Evolutionary conservation across 1,140 invertebrate genomes (phyloP), one percentile per base, ranked within the genome.

Genomic region (Trissolcus basalis): DNA sequence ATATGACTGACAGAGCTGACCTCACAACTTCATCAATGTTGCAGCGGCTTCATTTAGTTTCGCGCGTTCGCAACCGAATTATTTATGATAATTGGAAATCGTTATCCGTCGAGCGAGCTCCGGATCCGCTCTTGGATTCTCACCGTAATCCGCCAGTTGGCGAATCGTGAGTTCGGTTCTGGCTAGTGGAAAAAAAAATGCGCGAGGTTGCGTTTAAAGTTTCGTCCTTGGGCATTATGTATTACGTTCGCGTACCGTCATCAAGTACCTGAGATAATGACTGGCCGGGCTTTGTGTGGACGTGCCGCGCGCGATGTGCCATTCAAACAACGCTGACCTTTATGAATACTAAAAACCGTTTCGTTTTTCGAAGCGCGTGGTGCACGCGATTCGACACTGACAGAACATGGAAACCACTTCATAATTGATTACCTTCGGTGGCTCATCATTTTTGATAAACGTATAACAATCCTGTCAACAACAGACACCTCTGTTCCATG

Each of bases 341-440:
- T 87, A 85, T 84, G 85, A 86, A 86, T 85, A 85, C 80, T 75
- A 79, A 82, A 65, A 77, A 76, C 71, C 60, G 68, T 48, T 45
- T 70, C 43, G n/a, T n/a, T n/a, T n/a, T 64, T 72, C 61, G 51
- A 67, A 27, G 19, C 19, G 64, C 79, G 71, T 76, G 75, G 54
- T 27, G 77, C 85, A 82, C 82, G 84, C 83, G 78, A 86, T 83
- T 77, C 73, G 36, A 27, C 49, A 53, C 61, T 82, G 81, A 78
- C 79, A 74, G 64, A 74, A 81, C 74, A 68, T 80, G 60, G 68
- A 76, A 64, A 50, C 59, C 8, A 41, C 49, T 82, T 49, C 73
- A 83, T 84, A 85, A 85, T 81, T 78, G 81, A 84, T 79, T 61
- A 36, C 55, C 27, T 8, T 75, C 65, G 48, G 48, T 53, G 14